Conservation (phyloP, 2,888 invertebrate genomes). For the Phania funesta region DNA sequence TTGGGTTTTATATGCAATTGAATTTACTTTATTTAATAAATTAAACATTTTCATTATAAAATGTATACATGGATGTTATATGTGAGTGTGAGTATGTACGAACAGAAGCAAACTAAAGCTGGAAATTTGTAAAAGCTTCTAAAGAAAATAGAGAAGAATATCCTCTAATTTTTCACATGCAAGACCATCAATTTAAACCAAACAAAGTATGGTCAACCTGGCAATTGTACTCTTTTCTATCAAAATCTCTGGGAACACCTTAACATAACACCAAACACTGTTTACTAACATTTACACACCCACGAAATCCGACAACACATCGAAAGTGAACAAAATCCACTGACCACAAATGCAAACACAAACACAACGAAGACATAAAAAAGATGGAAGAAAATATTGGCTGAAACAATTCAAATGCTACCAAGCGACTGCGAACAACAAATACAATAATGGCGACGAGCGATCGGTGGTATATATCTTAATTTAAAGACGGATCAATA, state of each 20-base stretch:
- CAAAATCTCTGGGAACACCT: background rate
- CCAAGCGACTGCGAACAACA: too few species aligned
- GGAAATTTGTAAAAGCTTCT: too few species aligned
- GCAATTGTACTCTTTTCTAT: background rate
- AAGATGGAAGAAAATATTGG: background rate
- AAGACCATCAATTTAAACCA: background rate
- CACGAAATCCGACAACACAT: background rate
- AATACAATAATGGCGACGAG: too few species aligned
- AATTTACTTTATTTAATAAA: too few species aligned
- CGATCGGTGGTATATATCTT: too few species aligned
- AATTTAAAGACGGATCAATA: too few species aligned
- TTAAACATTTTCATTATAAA: too few species aligned
- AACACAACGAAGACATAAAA: background rate
- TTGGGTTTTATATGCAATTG: too few species aligned
- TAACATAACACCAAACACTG: background rate
- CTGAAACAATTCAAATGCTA: background rate
- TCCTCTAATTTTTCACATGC: background rate
- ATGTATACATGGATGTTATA: too few species aligned
- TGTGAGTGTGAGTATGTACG: too few species aligned
- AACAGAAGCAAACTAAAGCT: too few species aligned
- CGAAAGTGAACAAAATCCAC: background rate
- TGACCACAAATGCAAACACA: too few species aligned
- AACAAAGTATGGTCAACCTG: constrained; percentile 9
- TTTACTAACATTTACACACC: background rate
- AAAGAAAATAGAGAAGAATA: background rate